Percentiles rank a stretch among this genome's conserved stretches.
Evolutionary conservation across 2,888 invertebrate species (phyloP).

Genomic region (Carabus problematicus): DNA sequence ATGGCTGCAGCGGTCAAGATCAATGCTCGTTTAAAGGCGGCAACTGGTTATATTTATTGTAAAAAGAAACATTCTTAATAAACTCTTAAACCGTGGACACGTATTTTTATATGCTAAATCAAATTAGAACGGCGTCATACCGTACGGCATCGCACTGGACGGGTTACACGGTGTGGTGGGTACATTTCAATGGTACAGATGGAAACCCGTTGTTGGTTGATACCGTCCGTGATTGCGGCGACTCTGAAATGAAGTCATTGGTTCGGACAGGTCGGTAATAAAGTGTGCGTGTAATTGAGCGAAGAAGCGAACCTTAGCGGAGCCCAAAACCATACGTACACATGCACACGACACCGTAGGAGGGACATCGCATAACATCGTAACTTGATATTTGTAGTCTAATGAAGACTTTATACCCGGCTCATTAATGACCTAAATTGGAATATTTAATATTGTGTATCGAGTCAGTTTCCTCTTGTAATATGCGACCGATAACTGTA

Average conservation of each 20-base stretch:
- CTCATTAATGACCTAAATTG: too few species aligned
- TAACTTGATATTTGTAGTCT: too few species aligned
- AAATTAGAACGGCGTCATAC: slow-evolving; percentile 45
- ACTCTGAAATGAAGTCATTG: slow-evolving; percentile 44
- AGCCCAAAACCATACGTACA: not conserved
- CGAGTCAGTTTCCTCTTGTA: too few species aligned
- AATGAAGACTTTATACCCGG: too few species aligned
- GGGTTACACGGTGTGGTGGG: not conserved
- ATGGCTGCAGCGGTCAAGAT: slow-evolving; percentile 46
- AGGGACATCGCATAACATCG: too few species aligned
- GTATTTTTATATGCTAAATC: slow-evolving; percentile 48
- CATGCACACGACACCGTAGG: too few species aligned
- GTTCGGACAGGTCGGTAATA: slow-evolving; percentile 42
- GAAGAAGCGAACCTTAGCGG: slow-evolving; percentile 41
- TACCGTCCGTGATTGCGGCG: slow-evolving; percentile 36
- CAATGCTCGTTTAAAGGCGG: slow-evolving; percentile 50
- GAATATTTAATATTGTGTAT: too few species aligned
- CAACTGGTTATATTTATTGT: slow-evolving; percentile 50
- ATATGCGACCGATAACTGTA: too few species aligned
- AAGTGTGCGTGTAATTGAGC: slow-evolving; percentile 43
- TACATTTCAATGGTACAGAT: not conserved
- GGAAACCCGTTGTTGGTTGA: slow-evolving; percentile 3
- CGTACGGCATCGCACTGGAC: slow-evolving; percentile 24
- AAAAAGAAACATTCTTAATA: slow-evolving; percentile 47
- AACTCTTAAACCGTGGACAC: slow-evolving; percentile 45